Evolutionary conservation across 2,797 vertebrate species (phyloP).

Genomic region (Epinephelus malabaricus): DNA sequence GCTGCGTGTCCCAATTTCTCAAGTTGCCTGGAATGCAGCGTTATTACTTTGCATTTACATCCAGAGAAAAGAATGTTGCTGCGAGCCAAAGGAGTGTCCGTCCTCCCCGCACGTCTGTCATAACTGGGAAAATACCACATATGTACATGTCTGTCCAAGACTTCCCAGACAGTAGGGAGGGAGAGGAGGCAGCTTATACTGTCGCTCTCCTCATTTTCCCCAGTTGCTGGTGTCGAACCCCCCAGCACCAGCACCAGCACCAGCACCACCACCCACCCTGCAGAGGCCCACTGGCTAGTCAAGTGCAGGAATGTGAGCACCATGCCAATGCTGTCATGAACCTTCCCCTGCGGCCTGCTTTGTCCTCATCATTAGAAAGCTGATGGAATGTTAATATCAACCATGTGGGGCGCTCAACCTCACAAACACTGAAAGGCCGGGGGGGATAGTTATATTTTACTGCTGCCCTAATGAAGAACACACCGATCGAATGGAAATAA

Average conservation of each 20-base stretch:
- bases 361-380: slow-evolving; percentile 80
- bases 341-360: slow-evolving; percentile 65
- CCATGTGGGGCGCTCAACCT: slow-evolving; percentile 79
- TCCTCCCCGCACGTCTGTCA: slow-evolving; percentile 46
- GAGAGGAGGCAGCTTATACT: slow-evolving; percentile 13
- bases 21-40: slow-evolving; percentile 42
- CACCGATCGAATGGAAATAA: slow-evolving; percentile 57
- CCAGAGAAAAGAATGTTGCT: slow-evolving; percentile 44
- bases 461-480: slow-evolving; percentile 57
- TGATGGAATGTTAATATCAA: slow-evolving; percentile 86
- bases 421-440: slow-evolving; percentile 53
- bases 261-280: slow-evolving; percentile 40
- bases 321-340: slow-evolving; percentile 78
- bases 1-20: slow-evolving; percentile 32
- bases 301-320: slow-evolving; percentile 73
- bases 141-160: slow-evolving; percentile 54
- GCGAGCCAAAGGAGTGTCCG: slow-evolving; percentile 39
- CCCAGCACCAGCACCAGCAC: neutral
- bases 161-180: slow-evolving; percentile 32
- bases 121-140: slow-evolving; percentile 54
- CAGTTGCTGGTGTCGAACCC: slow-evolving; percentile 12
- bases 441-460: slow-evolving; percentile 57
- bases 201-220: slow-evolving; percentile 19
- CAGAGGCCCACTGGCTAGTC: slow-evolving; percentile 63
- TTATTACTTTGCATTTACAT: slow-evolving; percentile 37